phyloP scores from a whole-genome alignment of 37 sponge, comb jelly and placozoan genomes.

The Chondrilla cf. caribensis region DNA sequence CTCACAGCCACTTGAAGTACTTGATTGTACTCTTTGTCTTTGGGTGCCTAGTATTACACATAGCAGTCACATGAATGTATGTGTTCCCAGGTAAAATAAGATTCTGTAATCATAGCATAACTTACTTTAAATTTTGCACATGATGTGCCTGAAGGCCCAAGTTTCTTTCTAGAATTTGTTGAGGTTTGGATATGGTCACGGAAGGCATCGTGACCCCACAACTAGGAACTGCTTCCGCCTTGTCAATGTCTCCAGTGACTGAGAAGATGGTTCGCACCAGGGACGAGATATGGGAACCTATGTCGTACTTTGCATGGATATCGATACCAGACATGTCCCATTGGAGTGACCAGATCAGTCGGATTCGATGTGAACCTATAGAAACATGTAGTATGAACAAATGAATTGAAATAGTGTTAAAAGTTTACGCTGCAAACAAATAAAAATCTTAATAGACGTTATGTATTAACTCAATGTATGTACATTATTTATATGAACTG shows the following conservation, averaged over 20 bases:
- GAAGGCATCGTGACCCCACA: background rate
- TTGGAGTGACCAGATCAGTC: background rate
- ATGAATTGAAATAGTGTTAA: too few species aligned
- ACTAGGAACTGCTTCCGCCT: background rate
- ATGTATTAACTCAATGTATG: too few species aligned
- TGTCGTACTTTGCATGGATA: slow-evolving; percentile 62
- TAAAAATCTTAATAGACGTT: too few species aligned
- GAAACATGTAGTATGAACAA: too few species aligned
- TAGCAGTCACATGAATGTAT: too few species aligned
- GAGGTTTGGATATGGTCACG: background rate
- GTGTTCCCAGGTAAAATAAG: too few species aligned
- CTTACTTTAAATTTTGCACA: slow-evolving; percentile 7
- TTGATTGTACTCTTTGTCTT: too few species aligned
- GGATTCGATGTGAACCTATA: background rate
- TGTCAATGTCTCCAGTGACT: slow-evolving; percentile 54
- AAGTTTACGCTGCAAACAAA: too few species aligned
- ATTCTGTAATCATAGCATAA: too few species aligned
- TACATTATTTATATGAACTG: too few species aligned
- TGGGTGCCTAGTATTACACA: too few species aligned
- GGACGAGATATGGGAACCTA: slow-evolving; percentile 65
- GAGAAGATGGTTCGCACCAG: slow-evolving; percentile 62
- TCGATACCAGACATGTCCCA: slow-evolving; percentile 59
- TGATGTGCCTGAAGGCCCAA: background rate
- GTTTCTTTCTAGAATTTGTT: background rate
- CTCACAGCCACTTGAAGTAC: too few species aligned